A percentile compares a stretch with the other conserved stretches of the same genome.
phyloP scores from a whole-genome alignment of 35 echinoderm and acorn worm genomes.

The Ophiothrix spiculata region DNA sequence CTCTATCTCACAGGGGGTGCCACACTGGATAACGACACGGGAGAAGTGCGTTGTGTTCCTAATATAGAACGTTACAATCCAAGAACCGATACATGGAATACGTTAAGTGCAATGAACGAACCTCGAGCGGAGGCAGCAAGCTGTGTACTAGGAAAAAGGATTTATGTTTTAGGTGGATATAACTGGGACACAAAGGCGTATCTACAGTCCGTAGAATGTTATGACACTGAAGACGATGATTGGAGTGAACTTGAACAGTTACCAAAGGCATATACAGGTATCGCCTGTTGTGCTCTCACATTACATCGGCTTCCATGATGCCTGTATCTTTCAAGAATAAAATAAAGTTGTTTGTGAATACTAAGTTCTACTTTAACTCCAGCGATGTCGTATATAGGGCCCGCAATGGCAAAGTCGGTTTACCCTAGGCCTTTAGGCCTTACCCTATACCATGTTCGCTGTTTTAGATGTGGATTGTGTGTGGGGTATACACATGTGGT shows the following conservation, averaged over 20 bases:
- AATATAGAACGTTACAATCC: constrained; percentile 75
- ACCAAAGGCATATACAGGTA: constrained; percentile 73
- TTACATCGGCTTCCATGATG: constrained; percentile 69
- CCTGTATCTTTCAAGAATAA: neutral
- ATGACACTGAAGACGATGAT: constrained; percentile 54
- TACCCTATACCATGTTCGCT: neutral
- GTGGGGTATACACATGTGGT: neutral
- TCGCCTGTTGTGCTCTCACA: constrained; percentile 74
- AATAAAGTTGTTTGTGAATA: neutral
- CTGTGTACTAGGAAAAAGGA: constrained; percentile 54
- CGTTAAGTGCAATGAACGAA: constrained; percentile 41
- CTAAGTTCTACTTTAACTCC: neutral
- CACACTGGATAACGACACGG: constrained; percentile 42
- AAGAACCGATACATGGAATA: constrained; percentile 63
- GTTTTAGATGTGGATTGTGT: neutral
- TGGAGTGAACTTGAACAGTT: constrained; percentile 57
- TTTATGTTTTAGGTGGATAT: constrained; percentile 87
- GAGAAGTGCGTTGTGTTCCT: constrained; percentile 55
- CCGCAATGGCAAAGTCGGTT: neutral
- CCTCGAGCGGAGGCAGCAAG: constrained; percentile 76
- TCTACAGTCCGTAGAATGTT: constrained; percentile 74
- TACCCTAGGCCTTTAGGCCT: neutral
- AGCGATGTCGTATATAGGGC: neutral
- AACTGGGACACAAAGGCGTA: constrained; percentile 85
- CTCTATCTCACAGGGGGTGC: constrained; percentile 87